Conservation (phyloP, 2,113 vertebrate species). For the Microtus oregoni region DNA sequence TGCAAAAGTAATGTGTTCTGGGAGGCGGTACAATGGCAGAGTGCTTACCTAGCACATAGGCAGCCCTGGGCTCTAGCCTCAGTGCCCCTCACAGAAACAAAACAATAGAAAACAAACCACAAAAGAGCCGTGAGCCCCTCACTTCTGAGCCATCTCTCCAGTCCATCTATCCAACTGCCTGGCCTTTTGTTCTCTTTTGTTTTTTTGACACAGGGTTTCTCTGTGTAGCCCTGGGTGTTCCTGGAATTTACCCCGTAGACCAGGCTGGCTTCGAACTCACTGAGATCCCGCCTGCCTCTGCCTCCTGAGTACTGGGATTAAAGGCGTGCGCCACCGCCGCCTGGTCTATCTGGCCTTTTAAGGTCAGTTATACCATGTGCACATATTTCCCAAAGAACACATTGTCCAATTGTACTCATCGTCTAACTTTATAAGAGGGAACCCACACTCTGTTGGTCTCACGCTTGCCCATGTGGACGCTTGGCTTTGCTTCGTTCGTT, state of each 20-base stretch:
- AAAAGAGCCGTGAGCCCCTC: neutral
- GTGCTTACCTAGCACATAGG: neutral
- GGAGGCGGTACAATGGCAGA: neutral
- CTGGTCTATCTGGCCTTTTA: neutral
- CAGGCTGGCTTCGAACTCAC: too few species aligned
- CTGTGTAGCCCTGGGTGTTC: too few species aligned
- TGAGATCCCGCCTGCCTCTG: too few species aligned
- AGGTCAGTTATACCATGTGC: neutral
- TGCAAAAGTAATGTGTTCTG: neutral
- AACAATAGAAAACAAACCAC: neutral
- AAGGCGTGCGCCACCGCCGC: fast-evolving
- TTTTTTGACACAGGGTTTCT: too few species aligned
- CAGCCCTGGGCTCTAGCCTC: neutral
- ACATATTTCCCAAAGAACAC: neutral
- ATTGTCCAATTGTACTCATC: neutral
- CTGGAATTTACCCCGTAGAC: too few species aligned
- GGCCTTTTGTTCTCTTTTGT: neutral
- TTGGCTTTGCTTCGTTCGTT: neutral
- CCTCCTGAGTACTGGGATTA: too few species aligned
- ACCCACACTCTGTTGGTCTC: neutral
- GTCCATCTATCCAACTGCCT: neutral
- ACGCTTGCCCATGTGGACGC: neutral
- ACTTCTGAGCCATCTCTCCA: neutral
- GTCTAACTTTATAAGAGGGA: neutral
- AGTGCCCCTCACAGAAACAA: neutral